phyloP scores from a whole-genome alignment of 2,888 invertebrate species.

The Noctua fimbriata region DNA sequence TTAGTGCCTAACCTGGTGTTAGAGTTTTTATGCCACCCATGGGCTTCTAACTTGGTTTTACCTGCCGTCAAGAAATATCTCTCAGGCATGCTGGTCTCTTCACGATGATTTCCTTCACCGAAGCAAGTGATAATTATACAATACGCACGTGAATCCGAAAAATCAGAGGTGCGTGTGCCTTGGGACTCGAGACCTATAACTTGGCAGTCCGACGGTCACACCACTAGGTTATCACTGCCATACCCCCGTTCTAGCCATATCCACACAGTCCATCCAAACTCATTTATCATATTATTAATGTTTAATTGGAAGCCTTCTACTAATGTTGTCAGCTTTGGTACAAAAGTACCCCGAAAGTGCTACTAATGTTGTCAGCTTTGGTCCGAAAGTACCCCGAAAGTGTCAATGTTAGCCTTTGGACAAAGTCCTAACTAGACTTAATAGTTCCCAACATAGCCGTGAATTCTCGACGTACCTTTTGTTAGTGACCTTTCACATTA shows the following conservation, averaged over 20 bases:
- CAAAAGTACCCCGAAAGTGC: slow-evolving; percentile 19
- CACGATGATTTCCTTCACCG: no score
- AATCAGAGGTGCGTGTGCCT: no score
- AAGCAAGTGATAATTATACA: no score
- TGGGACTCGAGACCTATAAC: no score
- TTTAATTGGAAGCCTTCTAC: neutral
- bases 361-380: neutral
- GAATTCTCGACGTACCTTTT: slow-evolving; percentile 29
- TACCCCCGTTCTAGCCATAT: neutral
- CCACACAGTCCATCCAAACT: neutral
- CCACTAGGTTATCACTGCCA: no score
- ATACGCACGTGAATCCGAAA: no score
- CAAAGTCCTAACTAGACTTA: slow-evolving; percentile 29
- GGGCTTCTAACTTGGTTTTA: no score
- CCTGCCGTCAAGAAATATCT: no score
- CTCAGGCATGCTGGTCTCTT: no score
- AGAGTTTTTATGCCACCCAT: no score
- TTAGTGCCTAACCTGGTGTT: no score
- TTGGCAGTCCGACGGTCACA: no score
- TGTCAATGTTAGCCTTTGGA: slow-evolving; percentile 10
- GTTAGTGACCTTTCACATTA: slow-evolving; percentile 49
- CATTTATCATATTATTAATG: neutral
- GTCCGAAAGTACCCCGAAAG: slow-evolving; percentile 12
- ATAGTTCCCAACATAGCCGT: slow-evolving; percentile 20
- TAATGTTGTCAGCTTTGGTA: neutral